A percentile compares a stretch with the other conserved stretches of the same genome.
Conservation (phyloP, 1,140 invertebrate species). For the Myzus persicae region DNA sequence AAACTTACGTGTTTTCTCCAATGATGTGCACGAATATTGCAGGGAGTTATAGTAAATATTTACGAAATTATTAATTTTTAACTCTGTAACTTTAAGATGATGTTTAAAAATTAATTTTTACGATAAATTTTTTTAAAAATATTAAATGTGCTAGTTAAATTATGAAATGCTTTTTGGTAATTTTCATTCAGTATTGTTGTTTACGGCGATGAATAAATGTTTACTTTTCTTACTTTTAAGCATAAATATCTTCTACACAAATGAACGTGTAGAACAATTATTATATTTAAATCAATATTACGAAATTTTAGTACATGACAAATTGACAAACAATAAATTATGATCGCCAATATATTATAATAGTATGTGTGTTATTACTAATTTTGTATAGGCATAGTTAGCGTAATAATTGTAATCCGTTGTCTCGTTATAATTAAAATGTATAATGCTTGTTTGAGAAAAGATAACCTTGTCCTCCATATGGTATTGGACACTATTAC, state of each 20-base stretch:
- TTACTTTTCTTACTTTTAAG: neutral
- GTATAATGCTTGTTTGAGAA: neutral
- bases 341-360: neutral
- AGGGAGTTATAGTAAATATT: neutral
- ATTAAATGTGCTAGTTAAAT: neutral
- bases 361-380: neutral
- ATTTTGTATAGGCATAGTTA: neutral
- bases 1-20: neutral
- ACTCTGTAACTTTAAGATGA: neutral
- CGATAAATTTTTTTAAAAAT: neutral
- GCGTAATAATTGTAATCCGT: neutral
- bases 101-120: neutral
- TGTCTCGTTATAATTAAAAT: neutral
- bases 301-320: neutral
- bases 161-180: neutral
- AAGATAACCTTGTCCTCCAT: neutral
- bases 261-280: neutral
- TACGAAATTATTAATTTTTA: neutral
- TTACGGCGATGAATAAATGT: neutral
- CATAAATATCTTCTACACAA: neutral
- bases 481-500: neutral
- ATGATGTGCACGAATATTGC: neutral
- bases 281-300: neutral
- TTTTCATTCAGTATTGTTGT: neutral
- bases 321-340: constrained; percentile 3